Evolutionary conservation across 2,113 vertebrate species (phyloP).

Genomic region (Barnardius zonarius): DNA sequence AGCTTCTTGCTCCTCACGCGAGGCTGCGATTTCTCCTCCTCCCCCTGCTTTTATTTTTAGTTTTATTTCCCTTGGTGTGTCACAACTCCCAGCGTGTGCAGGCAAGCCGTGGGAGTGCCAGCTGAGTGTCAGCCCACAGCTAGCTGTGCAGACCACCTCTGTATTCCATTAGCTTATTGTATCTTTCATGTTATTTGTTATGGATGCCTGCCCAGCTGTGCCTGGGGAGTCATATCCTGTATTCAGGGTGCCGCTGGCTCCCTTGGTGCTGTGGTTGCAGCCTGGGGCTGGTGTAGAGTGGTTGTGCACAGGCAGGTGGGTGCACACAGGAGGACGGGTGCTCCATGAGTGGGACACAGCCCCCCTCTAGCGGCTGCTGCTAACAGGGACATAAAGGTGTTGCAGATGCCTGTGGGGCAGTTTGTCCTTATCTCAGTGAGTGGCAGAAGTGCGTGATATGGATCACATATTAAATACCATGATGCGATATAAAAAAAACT

Average conservation of each 20-base stretch:
- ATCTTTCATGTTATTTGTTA: background rate
- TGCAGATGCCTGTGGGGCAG: background rate
- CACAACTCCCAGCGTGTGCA: background rate
- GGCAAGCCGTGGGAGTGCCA: background rate
- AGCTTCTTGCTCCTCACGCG: background rate
- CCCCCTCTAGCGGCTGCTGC: background rate
- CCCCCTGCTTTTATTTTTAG: background rate
- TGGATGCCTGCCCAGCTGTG: background rate
- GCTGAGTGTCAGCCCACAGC: background rate
- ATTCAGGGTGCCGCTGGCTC: rapidly evolving
- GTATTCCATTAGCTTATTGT: background rate
- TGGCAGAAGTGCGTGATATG: background rate
- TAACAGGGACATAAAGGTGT: background rate
- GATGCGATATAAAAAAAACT: background rate
- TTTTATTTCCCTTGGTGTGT: background rate
- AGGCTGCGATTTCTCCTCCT: background rate
- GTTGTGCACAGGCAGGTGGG: background rate
- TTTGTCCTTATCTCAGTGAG: background rate
- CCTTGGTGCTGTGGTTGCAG: rapidly evolving
- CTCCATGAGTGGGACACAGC: background rate
- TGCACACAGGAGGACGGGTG: rapidly evolving
- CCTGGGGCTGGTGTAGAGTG: background rate
- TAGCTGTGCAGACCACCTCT: background rate
- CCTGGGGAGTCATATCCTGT: background rate
- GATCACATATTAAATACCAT: background rate